Evolutionary conservation across 2,113 vertebrate genomes (phyloP).

Genomic region (Apteryx owenii): DNA sequence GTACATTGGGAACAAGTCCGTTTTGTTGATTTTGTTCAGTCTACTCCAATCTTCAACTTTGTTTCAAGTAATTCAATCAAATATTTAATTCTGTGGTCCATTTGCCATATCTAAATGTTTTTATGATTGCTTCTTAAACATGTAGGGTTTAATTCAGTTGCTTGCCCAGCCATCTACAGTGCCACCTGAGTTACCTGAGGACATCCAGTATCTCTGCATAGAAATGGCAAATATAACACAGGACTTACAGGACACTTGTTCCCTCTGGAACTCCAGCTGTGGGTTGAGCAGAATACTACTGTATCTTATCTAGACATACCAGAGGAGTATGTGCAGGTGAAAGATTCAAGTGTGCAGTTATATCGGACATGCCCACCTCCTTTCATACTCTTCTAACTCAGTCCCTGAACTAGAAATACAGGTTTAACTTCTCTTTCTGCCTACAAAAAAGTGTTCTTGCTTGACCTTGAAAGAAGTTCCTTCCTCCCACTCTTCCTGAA

Average conservation of each 20-base stretch:
- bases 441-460: background rate
- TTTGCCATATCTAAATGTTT: background rate
- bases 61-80: background rate
- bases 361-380: background rate
- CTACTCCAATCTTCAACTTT: background rate
- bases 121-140: background rate
- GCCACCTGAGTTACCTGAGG: background rate
- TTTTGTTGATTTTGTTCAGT: background rate
- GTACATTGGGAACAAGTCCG: background rate
- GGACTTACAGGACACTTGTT: background rate
- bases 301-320: background rate
- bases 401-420: background rate
- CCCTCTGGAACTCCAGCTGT: background rate
- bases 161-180: background rate
- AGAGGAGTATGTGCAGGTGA: background rate
- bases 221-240: background rate
- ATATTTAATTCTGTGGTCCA: background rate
- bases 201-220: background rate
- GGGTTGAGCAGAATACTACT: background rate
- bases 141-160: background rate
- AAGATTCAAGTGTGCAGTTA: background rate
- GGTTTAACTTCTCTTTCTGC: background rate
- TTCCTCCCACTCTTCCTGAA: background rate
- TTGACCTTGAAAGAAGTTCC: background rate
- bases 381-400: background rate